Evolutionary conservation across 2,888 invertebrate species (phyloP), one percentile per base, ranked within the genome.

Genomic region (Diabrotica balteata): DNA sequence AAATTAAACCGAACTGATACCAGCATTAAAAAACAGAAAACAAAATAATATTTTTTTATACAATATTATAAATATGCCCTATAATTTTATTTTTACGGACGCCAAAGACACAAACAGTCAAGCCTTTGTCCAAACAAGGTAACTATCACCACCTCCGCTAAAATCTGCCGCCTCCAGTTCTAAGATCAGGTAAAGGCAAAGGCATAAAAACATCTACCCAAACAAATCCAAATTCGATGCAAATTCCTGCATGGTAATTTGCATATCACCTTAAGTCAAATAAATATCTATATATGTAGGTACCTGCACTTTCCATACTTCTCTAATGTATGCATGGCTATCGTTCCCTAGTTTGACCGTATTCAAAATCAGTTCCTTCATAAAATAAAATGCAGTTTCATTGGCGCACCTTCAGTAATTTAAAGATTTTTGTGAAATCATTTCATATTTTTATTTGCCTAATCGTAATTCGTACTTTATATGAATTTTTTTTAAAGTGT

Each of bases 81-180:
- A 32, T 32, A 32, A 4, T 32, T 32, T 5, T 32, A 32, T 32
- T 32, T 32, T 32, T 32, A 4, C 32, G 4, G 7, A 55, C 44
- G 43, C 43, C 43, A 11, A 8, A 11, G 55, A 44, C 17, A 46
- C 63, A 44, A 69, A 64, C 68, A 63, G 75, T 78, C 81, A 82
- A 82, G 81, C 82, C 82, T 80, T 82, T 81, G 78, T 72, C 80
- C 78, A 72, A 80, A 79, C 77, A 80, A 76, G 81, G 82, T 73
- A 77, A 76, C 77, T 74, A 80, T 79, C 77, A 76, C 80, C 82
- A 79, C 81, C 83, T 81, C 81, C 82, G 79, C 74, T 67, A 75
- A 51, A 72, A 75, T 76, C 72, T 8, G 68, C 78, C 82, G 80
- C 81, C 82, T 78, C 79, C 79, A 75, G 76, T 50, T 63, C 63